Percentiles rank a stretch among this genome's conserved stretches.
phyloP scores from a whole-genome alignment of 2,797 vertebrate species.

The Ispidina lecontei region DNA sequence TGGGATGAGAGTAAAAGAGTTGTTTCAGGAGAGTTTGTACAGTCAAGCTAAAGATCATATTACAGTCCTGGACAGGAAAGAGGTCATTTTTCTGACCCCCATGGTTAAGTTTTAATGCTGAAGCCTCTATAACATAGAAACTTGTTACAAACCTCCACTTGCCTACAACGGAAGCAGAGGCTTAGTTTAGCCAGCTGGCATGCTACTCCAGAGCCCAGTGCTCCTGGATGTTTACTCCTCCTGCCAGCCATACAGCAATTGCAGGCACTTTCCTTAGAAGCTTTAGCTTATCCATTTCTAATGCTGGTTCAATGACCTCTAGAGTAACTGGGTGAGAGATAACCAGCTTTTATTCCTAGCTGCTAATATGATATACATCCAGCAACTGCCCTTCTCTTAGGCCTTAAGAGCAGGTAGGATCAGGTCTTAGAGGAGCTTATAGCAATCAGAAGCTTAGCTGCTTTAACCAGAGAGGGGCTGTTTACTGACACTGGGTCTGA shows the following conservation, averaged over 20 bases:
- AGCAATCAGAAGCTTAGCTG: constrained; percentile 33
- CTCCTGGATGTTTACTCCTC: not conserved
- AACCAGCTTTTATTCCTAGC: constrained; percentile 45
- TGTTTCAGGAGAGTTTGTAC: not conserved
- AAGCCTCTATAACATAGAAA: not conserved
- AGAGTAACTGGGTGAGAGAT: constrained; percentile 8
- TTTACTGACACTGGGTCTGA: not conserved
- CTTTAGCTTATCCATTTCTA: constrained; percentile 25
- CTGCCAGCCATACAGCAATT: not conserved
- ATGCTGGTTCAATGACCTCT: constrained; percentile 24
- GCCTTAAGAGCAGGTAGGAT: constrained; percentile 28
- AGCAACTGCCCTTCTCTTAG: constrained; percentile 32
- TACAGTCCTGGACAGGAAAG: not conserved
- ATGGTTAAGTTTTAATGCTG: not conserved
- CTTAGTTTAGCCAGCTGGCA: not conserved
- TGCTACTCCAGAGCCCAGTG: not conserved
- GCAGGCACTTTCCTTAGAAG: not conserved
- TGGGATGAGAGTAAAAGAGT: not conserved
- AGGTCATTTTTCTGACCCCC: constrained; percentile 14
- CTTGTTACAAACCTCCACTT: not conserved
- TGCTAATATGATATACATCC: not conserved
- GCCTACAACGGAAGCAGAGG: not conserved
- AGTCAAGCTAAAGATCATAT: not conserved
- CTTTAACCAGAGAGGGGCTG: not conserved
- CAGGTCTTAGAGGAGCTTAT: constrained; percentile 31